Base-by-base conservation (phyloP, 2,113 vertebrate genomes). In the Balaenoptera acutorostrata region DNA sequence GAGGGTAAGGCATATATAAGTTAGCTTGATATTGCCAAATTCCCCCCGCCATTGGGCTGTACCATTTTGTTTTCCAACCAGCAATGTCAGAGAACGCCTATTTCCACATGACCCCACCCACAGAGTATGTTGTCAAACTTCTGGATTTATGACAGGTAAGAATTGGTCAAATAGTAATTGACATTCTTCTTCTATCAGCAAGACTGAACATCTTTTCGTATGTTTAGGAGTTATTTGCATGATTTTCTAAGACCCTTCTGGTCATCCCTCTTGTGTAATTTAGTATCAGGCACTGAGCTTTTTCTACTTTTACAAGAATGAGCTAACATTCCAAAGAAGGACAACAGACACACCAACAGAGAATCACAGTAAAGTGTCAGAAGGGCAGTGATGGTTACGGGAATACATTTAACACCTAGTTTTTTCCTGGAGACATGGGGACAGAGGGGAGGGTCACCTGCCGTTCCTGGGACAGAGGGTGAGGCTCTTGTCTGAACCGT, bases 381-480 rank as follows among this genome's bases (percentile, higher is more conserved):
- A 39, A 23, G 39, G 6, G 4, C 52, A 15, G 33, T 31, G n/a
- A 6, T 12, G 14, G 15, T 55, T 61, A 31, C 6, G 27, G 44
- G 17, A 23, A 46, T 41, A 10, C n/a, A 8, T 2, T n/a, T 44
- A 29, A 36, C 4, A 27, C 46, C 23, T 39, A 23, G 41, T 66
- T 21, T 90, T 55, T 23, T 93, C 25, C 31, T 4, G 31, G 15
- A 78, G 55, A 63, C 68, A 36, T 7, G 12, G 33, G 39, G n/a
- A 71, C 31, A 64, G 69, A 75, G 31, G n/a, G 23, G 36, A 80
- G 25, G 3, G 11, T 11, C 14, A 27, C 27, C 21, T 20, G 11
- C 14, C 13, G 0, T 21, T 46, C 5, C 17, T 23, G 23, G 59
- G 13, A 15, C 0, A 6, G 88, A 44, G 10, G 31, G 20, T 0